Conservation (phyloP, 2,888 invertebrate genomes). For the Ligdia adustata region DNA sequence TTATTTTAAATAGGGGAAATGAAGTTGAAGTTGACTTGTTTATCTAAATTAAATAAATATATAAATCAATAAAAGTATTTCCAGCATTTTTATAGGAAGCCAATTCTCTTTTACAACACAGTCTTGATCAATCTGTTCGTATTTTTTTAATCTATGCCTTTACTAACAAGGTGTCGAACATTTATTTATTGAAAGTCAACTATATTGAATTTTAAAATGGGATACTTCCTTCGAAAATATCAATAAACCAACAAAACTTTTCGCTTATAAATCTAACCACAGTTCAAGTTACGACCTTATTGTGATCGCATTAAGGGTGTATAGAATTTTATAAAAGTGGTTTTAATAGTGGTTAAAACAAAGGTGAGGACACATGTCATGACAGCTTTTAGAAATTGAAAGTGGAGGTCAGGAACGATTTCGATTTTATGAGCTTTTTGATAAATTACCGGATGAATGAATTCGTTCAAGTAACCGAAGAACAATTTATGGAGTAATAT, state of each 20-base stretch:
- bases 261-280: neutral
- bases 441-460: slow-evolving; percentile 24
- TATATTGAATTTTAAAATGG: slow-evolving; percentile 68
- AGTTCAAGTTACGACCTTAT: slow-evolving; percentile 39
- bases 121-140: slow-evolving; percentile 13
- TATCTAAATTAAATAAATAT: too few relatives aligned
- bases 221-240: slow-evolving; percentile 49
- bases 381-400: slow-evolving; percentile 45
- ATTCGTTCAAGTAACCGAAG: slow-evolving; percentile 12
- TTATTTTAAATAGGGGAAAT: too few relatives aligned
- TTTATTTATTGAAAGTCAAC: slow-evolving; percentile 63
- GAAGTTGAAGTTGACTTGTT: too few relatives aligned
- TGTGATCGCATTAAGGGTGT: slow-evolving; percentile 9
- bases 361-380: slow-evolving; percentile 47
- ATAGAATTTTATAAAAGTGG: neutral
- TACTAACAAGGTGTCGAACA: slow-evolving; percentile 67
- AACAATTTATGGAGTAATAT: slow-evolving; percentile 3
- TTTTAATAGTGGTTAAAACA: slow-evolving; percentile 23
- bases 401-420: slow-evolving; percentile 30
- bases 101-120: too few relatives aligned
- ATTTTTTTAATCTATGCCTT: slow-evolving; percentile 51
- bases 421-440: slow-evolving; percentile 29
- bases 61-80: too few relatives aligned
- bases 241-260: slow-evolving; percentile 9
- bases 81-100: too few relatives aligned